Base-by-base conservation (phyloP, 92 coral and sea anemone genomes). In the Parazoanthus darwini region DNA sequence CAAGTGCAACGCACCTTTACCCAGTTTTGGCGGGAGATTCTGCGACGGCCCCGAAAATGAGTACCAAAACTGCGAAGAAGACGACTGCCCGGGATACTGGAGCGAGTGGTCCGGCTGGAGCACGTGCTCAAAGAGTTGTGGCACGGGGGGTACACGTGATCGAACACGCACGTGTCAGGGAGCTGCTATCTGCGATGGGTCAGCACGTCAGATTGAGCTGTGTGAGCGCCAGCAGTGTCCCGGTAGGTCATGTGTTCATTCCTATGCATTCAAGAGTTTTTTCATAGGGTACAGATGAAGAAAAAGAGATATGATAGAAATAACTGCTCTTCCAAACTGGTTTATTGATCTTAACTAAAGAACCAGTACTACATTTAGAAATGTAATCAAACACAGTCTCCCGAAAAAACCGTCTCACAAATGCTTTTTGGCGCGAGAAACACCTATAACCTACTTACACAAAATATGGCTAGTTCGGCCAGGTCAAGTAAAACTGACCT, bases 71-170 rank as follows among this genome's bases (percentile, higher is more conserved):
- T 97, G 99, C 65, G 99, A 95, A 63, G 99, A 97, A 75, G 96
- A 97, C 36, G 96, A 92, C 56, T 97, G 99, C 46, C 99, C 98
- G 88, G 99, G 99, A n/a, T 91, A 86, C 82, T 97, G 98, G 94
- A 96, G 99, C 74, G 97, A 97, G 66, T 97, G 99, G 99, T 89
- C 97, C 3, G 94, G 85, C 73, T 97, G 99, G 99, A 95, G 96
- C 73, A 89, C 93, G 56, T 97, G 99, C 78, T 90, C 96, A 10
- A 90, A 93, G 83, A 95, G 91, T 14, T 97, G 99, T 80, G 99
- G 99, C 33, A 51, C 94, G 8, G 99, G 99, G 10, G 99, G 99
- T 43, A 92, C 92, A 74, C 97, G 96, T 74, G 90, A 93, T 81
- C 92, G 96, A 42, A 90, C 97, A 22, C 96, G 98, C 25, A 95